Base-by-base conservation (phyloP, 2,113 vertebrate genomes). In the Lepisosteus oculatus region DNA sequence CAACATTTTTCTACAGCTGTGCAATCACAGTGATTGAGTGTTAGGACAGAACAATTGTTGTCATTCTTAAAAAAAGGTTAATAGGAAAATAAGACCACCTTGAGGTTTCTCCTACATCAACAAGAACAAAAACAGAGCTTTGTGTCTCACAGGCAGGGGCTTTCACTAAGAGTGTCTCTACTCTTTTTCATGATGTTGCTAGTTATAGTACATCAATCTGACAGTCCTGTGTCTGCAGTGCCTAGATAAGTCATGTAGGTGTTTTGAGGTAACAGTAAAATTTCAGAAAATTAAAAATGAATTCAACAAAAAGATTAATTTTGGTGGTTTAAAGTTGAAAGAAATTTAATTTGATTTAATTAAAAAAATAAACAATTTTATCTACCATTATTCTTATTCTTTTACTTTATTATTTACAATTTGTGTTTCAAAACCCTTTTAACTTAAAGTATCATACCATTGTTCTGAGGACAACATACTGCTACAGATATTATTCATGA, bases 121-220 rank as follows among this genome's bases (percentile, higher is more conserved):
- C 71, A 71, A 43, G 47, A 59, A 71, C 42, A 55, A 57, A 55
- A 44, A 64, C 75, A 77, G 63, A 72, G 45, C 59, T 45, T 72
- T 70, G 15, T 51, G 14, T 55, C 65, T 41, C 13, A 51, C 68
- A 66, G 61, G 61, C 67, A 75, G 15, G 54, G 61, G 29, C 45
- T 13, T 55, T 42, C n/a, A 43, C 15, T 61, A 61, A 56, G 65
- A 55, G 64, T 68, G 47, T 9, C 59, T 55, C 17, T 44, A 65
- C 55, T 45, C 8, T 12, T 63, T 41, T 44, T 61, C 47, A 76
- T 67, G 67, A 55, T 68, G 64, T 47, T 47, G 61, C 57, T 13
- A 8, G 12, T 8, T 61, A 43, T 6, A 72, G 56, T 59, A 51
- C 65, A 56, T 68, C 65, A 71, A 47, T 72, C 29, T 56, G 59